Conservation (phyloP, 2,888 invertebrate species). For the Hypomecis atomaria region DNA sequence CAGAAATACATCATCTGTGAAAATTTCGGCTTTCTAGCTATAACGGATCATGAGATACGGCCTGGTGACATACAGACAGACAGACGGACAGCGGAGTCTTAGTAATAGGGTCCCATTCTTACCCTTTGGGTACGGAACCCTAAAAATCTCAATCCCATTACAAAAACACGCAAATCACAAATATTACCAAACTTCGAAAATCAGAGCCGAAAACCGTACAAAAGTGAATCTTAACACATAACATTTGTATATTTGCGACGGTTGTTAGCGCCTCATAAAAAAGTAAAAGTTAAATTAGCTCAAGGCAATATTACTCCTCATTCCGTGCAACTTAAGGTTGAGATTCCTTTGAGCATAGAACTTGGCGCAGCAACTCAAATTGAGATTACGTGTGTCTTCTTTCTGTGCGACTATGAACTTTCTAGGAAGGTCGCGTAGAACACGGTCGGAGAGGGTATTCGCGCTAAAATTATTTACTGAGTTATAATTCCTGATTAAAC, state of each 20-base stretch:
- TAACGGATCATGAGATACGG: too few species aligned
- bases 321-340: slow-evolving; percentile 45
- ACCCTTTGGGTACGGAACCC: too few species aligned
- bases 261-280: slow-evolving; percentile 55
- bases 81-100: too few species aligned
- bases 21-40: too few species aligned
- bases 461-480: slow-evolving; percentile 36
- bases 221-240: slow-evolving; percentile 60
- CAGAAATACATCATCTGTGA: too few species aligned
- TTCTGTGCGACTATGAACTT: slow-evolving; percentile 61
- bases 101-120: too few species aligned
- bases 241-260: slow-evolving; percentile 50
- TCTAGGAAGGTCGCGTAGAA: slow-evolving; percentile 72
- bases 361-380: slow-evolving; percentile 48
- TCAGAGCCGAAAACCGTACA: slow-evolving; percentile 45
- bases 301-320: slow-evolving; percentile 43
- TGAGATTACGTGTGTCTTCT: slow-evolving; percentile 62
- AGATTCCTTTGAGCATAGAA: slow-evolving; percentile 32
- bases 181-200: not conserved
- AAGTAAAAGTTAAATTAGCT: slow-evolving; percentile 59
- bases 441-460: slow-evolving; percentile 46
- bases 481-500: slow-evolving; percentile 3
- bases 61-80: too few species aligned
- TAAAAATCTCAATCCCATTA: too few species aligned
- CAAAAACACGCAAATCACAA: too few species aligned